Base-by-base conservation (phyloP, 2,797 vertebrate genomes). In the Cottoperca gobio region DNA sequence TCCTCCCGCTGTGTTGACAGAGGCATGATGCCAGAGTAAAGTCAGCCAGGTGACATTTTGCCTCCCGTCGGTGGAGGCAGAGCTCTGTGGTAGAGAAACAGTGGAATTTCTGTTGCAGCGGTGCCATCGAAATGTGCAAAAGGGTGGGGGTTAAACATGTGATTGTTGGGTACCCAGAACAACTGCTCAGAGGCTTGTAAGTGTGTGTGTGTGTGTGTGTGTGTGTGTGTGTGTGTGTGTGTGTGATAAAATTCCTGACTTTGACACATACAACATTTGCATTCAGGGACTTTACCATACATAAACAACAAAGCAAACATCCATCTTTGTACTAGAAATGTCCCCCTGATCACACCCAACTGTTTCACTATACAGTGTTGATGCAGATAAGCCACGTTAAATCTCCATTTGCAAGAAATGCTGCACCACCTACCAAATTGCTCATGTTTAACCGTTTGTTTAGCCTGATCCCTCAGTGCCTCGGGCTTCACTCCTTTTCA, bases 401-500 rank as follows among this genome's bases (percentile, higher is more conserved):
- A 73, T 39, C 40, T 68, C 65, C 42, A 63, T 82, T 85, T 82
- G 77, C 49, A 61, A 76, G 60, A 28, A 78, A 79, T 45, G 39
- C 60, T 53, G 26, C 12, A 1, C 60, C 54, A 78, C 86, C 68
- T 48, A 46, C 50, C 50, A 48, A 64, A 82, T 59, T 60, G 68
- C 55, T 85, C n/a, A 10, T 70, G 71, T 76, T 82, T 66, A 72
- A 59, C 55, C 54, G 64, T 83, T 86, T 75, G 75, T 81, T 73
- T 46, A 64, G 65, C 76, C 52, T 54, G 68, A 78, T 83, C 65
- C 67, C 45, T 52, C 48, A 1, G 19, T 7, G 76, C 86, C 83
- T 39, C 50, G 10, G 70, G 86, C 26, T 49, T n/a, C 21, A 28
- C 46, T 9, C 58, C 61, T 37, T 79, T 76, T 68, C 83, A 67